Evolutionary conservation across 2,113 vertebrate species (phyloP), one percentile per base, ranked within the genome.

Genomic region (Dipodomys merriami): DNA sequence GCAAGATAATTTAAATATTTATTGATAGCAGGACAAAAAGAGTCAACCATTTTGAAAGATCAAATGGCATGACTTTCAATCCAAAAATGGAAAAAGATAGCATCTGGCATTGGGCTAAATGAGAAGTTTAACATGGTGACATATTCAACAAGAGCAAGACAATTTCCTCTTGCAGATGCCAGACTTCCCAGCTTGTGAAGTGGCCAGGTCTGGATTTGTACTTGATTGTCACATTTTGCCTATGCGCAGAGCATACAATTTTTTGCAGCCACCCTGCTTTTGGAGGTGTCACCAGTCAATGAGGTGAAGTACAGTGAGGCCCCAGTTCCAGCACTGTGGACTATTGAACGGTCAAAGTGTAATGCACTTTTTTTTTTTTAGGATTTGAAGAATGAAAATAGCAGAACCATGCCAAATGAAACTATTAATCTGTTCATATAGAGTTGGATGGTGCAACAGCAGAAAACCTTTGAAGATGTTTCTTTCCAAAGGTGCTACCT

Each of bases 301-400:
- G 64, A 93, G 78, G 64, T 85, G 73, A 93, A 84, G 76, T 46
- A 72, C 84, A 88, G 88, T 6, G 93, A 91, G 84, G 94, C 85
- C 96, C 93, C 67, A 44, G 90, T 27, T 57, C 78, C 87, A 83
- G 87, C 77, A 57, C 76, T 5, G 10, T 96, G 91, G 94, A 95
- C 91, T 90, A 95, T 73, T 93, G 96, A 95, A 96, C 62, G 57
- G 95, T 94, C 94, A 95, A 95, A 96, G 93, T 74, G 65, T 93
- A 65, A 39, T 64, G 27, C 68, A 68, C 68, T 94, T 96, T 95
- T 97, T 96, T 95, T 97, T 94, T 94, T 96, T 95, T 97, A 95
- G 93, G 86, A 93, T 91, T n/a, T 88, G 87, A 91, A 90, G 91
- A 93, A 93, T 94, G 96, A 94, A 93, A 93, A 88, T 29, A 88